Evolutionary conservation across 2,113 vertebrate species (phyloP), one percentile per base, ranked within the genome.

Genomic region (Podarcis muralis): DNA sequence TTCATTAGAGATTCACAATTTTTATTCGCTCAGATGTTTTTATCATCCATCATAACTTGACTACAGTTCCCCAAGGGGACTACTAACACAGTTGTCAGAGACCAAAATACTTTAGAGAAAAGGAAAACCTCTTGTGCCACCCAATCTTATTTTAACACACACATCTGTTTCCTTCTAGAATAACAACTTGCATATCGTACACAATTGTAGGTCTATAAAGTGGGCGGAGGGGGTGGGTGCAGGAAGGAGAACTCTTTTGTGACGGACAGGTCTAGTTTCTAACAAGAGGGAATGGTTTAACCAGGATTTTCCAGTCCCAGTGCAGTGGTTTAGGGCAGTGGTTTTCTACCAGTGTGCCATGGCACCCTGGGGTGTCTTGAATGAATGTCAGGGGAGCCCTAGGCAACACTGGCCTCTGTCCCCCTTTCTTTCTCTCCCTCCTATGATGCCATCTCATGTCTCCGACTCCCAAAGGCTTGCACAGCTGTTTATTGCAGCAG

Each of bases 51-150:
- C 87, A 93, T 90, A 93, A 82, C 62, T 84, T 15, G 48, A 93
- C 65, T 43, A 82, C 43, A 6, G 83, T 13, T 84, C 25, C 66
- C 81, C 66, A 85, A 91, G 72, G 62, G 30, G 90, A 27, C 5
- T 0, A 0, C 2, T 84, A 91, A 18, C 0, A 93, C 81, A 86
- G 66, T 80, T 91, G 62, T n/a, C 23, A n/a, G 30, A 40, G 74
- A 77, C 22, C 83, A 69, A 90, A 92, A 91, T 75, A 86, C 48
- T 89, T 81, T 30, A 77, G 65, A 82, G 7, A 92, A 5, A 88
- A 37, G 90, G 32, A 91, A 92, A 91, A 94, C 81, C 3, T 80
- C 15, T 15, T 68, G 6, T 0, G 5, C 74, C 32, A 74, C 30
- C 83, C 27, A 8, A 80, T 57, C 81, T 72, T 6, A 20, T 84